A percentile compares a stretch with the other conserved stretches of the same genome.
Evolutionary conservation across 2,888 invertebrate species (phyloP).

Genomic region (Conomelus anceps): DNA sequence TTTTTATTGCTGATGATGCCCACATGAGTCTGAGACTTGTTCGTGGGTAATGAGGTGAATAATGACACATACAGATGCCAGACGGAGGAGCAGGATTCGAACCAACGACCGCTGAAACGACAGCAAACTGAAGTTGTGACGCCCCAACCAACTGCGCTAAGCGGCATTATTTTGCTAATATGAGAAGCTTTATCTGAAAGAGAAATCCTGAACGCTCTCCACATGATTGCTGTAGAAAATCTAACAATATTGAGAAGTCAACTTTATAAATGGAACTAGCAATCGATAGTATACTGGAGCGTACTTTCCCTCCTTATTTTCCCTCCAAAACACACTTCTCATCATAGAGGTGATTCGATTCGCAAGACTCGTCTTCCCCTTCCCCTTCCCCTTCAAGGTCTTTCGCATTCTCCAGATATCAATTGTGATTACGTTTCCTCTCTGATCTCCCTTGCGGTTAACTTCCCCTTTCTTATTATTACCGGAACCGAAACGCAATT

Average conservation of each 20-base stretch:
- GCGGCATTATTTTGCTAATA: no score
- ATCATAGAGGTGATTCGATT: not conserved
- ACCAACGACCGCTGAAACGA: no score
- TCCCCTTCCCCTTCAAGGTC: not conserved
- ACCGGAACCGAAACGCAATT: not conserved
- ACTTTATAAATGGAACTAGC: not conserved
- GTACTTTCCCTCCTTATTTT: not conserved
- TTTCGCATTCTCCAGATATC: not conserved
- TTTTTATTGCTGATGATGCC: no score
- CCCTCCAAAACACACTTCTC: not conserved
- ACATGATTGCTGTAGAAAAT: not conserved
- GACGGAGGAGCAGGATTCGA: no score
- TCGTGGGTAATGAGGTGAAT: no score
- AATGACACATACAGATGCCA: no score
- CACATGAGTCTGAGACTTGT: no score
- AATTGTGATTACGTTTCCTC: not conserved
- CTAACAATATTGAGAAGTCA: not conserved
- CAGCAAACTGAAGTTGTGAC: no score
- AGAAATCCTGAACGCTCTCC: not conserved
- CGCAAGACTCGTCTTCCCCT: no score
- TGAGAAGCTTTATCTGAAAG: not conserved
- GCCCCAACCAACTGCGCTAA: no score
- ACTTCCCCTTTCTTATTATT: not conserved
- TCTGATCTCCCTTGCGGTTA: not conserved
- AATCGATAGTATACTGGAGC: not conserved